Base-by-base conservation (phyloP, 2,888 invertebrate genomes). In the Platycheirus rosarum region DNA sequence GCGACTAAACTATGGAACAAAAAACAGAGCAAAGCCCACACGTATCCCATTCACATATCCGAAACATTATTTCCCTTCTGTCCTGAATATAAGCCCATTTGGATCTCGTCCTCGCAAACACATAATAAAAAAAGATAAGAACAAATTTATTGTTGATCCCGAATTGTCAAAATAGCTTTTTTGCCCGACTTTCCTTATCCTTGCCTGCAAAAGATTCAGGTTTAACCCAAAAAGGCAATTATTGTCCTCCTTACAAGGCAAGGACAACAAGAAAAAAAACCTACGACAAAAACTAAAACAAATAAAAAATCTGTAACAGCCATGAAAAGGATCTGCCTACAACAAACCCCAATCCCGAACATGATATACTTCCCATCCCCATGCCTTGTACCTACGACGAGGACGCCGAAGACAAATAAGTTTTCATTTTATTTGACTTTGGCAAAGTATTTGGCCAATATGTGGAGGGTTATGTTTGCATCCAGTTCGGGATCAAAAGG, bases 241-340 rank as follows among this genome's bases (percentile, higher is more conserved):
- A 63, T 60, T 77, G 79, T 35, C 68, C 55, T 73, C 51, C 29
- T 51, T 40, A 69, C 75, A 60, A 85, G 46, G 29, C 0, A 40
- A 51, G 63, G 75, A 79, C 49, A 48, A 73, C 29, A 11, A 49
- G n/a, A 53, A 51, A 62, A 87, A 87, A 87, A 87, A 87, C 84
- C 84, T 84, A 80, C 84, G 84, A 86, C 78, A 73, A 71, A 66
- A 86, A 75, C 48, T 62, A 84, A 73, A 85, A 85, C 79, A 84
- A 86, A 82, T 82, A 82, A 73, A 77, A 57, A 82, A 73, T 80
- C 73, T 85, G 82, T 82, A 82, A 82, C 71, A 77, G 55, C 77
- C 55, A 77, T 77, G 82, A 82, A 77, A 82, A 63, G 77, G 82
- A 82, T 82, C 77, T 77, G 82, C 82, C 71, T 82, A 68, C 40